Conservation (phyloP, 2,113 vertebrate species). For the Crotalus horridus region DNA sequence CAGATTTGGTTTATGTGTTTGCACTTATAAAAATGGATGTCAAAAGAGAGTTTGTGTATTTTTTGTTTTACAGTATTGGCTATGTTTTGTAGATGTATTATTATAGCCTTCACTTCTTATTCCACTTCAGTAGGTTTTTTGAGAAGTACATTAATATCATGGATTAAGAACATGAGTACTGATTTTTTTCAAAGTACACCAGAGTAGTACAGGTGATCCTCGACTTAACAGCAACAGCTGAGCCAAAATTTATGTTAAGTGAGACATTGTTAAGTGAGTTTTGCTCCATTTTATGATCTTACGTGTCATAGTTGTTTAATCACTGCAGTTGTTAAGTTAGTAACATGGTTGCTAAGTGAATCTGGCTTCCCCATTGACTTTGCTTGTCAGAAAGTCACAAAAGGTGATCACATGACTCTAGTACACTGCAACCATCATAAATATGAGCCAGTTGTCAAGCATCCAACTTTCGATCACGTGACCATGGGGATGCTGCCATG, state of each 20-base stretch:
- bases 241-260: background rate
- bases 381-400: background rate
- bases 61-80: background rate
- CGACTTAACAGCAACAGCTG: background rate
- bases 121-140: background rate
- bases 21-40: background rate
- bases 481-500: background rate
- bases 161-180: background rate
- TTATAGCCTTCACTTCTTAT: background rate
- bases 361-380: background rate
- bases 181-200: background rate
- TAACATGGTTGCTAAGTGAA: background rate
- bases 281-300: background rate
- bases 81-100: background rate
- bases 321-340: background rate
- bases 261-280: background rate
- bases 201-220: background rate
- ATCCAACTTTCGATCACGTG: background rate
- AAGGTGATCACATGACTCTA: background rate
- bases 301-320: background rate
- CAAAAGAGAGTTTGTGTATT: background rate
- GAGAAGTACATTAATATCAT: background rate
- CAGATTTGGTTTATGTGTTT: background rate
- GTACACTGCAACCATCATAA: background rate
- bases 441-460: background rate